These are phyloP conservation scores for Liparis tanakae DNA, from an alignment of 2,797 vertebrate genomes.

Conservation along the genomic window DNA sequence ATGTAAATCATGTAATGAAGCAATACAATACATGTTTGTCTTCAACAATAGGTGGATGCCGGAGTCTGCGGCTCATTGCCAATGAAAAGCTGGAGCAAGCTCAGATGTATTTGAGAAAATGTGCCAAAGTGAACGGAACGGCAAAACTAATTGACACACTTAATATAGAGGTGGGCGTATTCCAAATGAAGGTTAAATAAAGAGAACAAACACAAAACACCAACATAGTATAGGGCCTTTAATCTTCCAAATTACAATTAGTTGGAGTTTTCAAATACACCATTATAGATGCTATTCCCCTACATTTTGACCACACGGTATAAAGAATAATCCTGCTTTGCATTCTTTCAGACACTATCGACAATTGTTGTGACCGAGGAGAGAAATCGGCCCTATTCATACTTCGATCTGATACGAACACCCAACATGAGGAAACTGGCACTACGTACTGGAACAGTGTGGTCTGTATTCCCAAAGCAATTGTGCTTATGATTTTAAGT, in stretches of 20 bases:
- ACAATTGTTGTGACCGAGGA: conserved; percentile 68
- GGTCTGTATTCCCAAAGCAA: conserved; percentile 74
- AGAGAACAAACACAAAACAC: neutral
- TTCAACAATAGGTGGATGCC: conserved; percentile 77
- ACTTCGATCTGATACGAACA: conserved; percentile 87
- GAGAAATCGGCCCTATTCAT: conserved; percentile 78
- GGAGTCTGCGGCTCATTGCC: conserved; percentile 83
- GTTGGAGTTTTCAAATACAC: neutral
- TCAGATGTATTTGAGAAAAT: conserved; percentile 75
- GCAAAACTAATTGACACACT: conserved; percentile 49
- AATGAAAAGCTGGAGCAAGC: conserved; percentile 75
- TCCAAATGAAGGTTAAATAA: conserved; percentile 1
- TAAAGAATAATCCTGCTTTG: neutral
- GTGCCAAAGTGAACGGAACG: conserved; percentile 78
- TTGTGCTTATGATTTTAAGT: neutral
- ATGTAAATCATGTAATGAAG: neutral
- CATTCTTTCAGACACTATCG: conserved; percentile 78
- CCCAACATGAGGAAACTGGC: conserved; percentile 86
- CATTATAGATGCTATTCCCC: neutral
- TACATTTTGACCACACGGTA: neutral
- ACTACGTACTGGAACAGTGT: conserved; percentile 83
- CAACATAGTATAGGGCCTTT: neutral
- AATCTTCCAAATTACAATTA: neutral
- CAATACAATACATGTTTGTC: conserved; percentile 9
- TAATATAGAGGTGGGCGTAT: conserved; percentile 72